These are phyloP conservation scores for Meiosimyza decipiens DNA, from an alignment of 2,888 invertebrate genomes.

Conservation along the genomic window DNA sequence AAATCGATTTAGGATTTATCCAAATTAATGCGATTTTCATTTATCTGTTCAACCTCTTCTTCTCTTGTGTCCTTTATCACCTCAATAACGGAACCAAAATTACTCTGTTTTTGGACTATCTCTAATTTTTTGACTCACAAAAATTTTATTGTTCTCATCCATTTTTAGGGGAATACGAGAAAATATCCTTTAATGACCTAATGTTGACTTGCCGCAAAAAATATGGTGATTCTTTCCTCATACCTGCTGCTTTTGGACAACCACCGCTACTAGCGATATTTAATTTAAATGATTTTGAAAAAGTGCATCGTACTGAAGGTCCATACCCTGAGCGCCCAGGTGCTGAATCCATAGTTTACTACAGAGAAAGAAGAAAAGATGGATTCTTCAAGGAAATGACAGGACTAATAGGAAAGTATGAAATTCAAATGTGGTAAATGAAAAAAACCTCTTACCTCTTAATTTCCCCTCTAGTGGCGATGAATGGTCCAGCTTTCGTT, in stretches of 20 bases:
- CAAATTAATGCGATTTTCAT: too few species aligned
- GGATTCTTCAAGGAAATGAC: conserved; percentile 34
- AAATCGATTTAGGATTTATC: too few species aligned
- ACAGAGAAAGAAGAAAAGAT: conserved; percentile 54
- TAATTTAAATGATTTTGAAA: conserved; percentile 69
- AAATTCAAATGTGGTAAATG: background rate
- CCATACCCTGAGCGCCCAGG: conserved; percentile 65
- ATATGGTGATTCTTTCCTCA: conserved; percentile 64
- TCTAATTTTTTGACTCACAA: too few species aligned
- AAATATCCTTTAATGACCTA: conserved; percentile 43
- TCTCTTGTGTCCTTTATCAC: too few species aligned
- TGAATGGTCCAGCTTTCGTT: conserved; percentile 75
- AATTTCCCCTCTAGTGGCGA: conserved; percentile 67
- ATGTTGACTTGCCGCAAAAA: conserved; percentile 45
- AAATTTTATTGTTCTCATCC: background rate
- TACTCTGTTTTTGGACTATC: too few species aligned
- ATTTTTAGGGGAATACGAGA: conserved; percentile 45
- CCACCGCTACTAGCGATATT: conserved; percentile 65
- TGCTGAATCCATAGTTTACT: conserved; percentile 62
- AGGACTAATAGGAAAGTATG: conserved; percentile 39
- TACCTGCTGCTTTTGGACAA: conserved; percentile 63
- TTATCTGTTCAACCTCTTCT: too few species aligned
- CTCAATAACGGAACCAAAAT: too few species aligned
- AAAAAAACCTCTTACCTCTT: conserved; percentile 50
- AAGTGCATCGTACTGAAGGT: conserved; percentile 68